A percentile compares a stretch with the other conserved stretches of the same genome.
These are phyloP conservation scores for Apis mellifera DNA, from an alignment of 1,140 invertebrate species.

Conservation along the genomic window DNA sequence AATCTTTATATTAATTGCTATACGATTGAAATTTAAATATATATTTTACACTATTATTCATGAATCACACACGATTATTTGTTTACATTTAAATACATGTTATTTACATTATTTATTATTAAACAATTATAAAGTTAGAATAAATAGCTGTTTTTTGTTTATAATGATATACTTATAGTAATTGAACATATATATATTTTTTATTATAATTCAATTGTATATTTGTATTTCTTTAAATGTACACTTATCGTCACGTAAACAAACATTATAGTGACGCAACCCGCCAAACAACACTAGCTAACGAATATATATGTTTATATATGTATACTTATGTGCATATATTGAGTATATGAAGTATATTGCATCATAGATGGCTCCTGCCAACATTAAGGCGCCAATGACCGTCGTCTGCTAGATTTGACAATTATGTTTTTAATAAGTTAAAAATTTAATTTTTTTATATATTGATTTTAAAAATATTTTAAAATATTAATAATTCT, in stretches of 20 bases:
- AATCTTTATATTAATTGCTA: background rate
- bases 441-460: background rate
- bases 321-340: background rate
- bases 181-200: background rate
- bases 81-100: background rate
- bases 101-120: background rate
- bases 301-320: background rate
- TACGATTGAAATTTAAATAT: background rate
- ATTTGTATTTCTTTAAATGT: conserved; percentile 37
- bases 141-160: background rate
- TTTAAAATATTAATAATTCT: background rate
- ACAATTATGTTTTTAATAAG: conserved; percentile 32
- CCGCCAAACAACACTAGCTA: conserved; percentile 29
- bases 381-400: conserved; percentile 42
- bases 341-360: conserved; percentile 20
- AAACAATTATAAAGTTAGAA: background rate
- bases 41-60: background rate
- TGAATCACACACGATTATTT: background rate
- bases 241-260: conserved; percentile 54
- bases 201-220: background rate
- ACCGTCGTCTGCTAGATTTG: conserved; percentile 60
- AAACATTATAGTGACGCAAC: conserved; percentile 61
- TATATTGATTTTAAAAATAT: background rate
- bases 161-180: background rate
- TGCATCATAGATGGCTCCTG: conserved; percentile 22